Percentiles rank a stretch among this genome's conserved stretches.
Conservation (phyloP, 2,113 vertebrate genomes). For the Pristiophorus japonicus region DNA sequence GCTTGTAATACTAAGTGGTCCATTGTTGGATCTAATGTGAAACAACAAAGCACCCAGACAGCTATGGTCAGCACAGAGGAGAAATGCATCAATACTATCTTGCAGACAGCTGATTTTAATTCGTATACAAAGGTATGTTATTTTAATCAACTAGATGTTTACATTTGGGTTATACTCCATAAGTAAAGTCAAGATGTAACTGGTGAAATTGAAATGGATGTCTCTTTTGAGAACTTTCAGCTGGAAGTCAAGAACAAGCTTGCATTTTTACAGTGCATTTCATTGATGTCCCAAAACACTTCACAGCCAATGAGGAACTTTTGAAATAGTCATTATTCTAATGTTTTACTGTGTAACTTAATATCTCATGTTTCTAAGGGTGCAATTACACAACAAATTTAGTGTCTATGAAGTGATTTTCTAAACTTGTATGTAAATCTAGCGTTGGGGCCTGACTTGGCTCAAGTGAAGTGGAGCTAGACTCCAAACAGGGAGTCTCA, state of each 20-base stretch:
- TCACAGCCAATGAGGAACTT: not conserved
- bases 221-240: not conserved
- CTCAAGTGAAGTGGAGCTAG: not conserved
- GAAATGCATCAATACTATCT: not conserved
- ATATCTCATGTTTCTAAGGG: not conserved
- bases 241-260: not conserved
- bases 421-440: not conserved
- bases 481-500: not conserved
- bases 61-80: not conserved
- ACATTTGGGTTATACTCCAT: not conserved
- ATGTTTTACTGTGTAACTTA: not conserved
- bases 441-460: not conserved
- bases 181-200: not conserved
- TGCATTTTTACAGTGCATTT: not conserved
- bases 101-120: constrained; percentile 37
- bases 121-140: constrained; percentile 48
- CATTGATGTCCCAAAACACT: not conserved
- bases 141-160: constrained; percentile 13
- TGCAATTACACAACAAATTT: not conserved
- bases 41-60: not conserved
- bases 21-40: fast-evolving
- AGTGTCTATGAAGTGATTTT: not conserved
- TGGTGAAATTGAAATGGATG: not conserved
- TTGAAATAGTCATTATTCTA: not conserved
- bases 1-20: constrained; percentile 48